Percentiles rank a stretch among this genome's conserved stretches.
These are phyloP conservation scores for Shinisaurus crocodilurus DNA, from an alignment of 2,113 vertebrate genomes.

Conservation along the genomic window DNA sequence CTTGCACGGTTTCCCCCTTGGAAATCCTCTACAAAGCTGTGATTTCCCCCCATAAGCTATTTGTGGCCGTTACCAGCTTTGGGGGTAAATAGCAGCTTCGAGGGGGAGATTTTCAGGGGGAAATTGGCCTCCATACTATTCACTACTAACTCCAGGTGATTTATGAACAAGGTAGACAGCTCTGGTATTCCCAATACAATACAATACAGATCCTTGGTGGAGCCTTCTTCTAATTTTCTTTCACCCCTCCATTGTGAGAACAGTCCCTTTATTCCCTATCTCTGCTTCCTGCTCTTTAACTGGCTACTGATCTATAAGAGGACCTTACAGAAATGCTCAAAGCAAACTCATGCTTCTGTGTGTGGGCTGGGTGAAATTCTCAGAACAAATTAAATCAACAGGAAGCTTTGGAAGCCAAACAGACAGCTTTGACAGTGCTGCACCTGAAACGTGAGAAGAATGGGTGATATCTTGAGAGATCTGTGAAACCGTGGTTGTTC, in stretches of 20 bases:
- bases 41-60: background rate
- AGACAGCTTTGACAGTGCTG: constrained; percentile 1
- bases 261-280: background rate
- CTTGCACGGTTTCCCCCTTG: background rate
- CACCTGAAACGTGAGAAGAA: constrained; percentile 4
- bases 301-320: background rate
- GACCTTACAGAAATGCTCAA: background rate
- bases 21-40: background rate
- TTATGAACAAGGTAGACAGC: background rate
- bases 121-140: background rate
- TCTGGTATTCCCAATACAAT: background rate
- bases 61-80: background rate
- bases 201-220: background rate
- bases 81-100: background rate
- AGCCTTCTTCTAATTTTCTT: background rate
- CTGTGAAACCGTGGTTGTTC: background rate
- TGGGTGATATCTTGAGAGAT: constrained; percentile 31
- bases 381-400: constrained; percentile 13
- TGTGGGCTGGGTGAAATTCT: background rate
- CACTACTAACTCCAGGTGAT: background rate
- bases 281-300: background rate
- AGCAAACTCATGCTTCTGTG: background rate
- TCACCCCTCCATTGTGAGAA: background rate
- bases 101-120: background rate
- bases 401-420: constrained; percentile 10